Percentiles rank a stretch among this genome's conserved stretches.
Conservation (phyloP, 2,113 vertebrate genomes). For the Peromyscus leucopus region DNA sequence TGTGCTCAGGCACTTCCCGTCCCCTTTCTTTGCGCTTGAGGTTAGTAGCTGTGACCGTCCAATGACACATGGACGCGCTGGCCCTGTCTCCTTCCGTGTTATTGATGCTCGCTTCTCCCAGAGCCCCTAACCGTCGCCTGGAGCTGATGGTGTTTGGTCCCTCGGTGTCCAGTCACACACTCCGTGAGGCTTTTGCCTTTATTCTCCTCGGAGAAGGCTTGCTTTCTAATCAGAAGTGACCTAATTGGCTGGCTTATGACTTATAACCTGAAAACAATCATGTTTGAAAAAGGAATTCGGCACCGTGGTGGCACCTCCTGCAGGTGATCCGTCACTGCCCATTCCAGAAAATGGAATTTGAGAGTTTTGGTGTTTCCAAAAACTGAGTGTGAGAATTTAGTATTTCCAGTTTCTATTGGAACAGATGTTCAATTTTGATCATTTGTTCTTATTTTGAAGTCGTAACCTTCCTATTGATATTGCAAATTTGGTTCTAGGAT, state of each 20-base stretch:
- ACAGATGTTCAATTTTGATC: not conserved
- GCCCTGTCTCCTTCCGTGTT: slow-evolving; percentile 90
- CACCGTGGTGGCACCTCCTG: not conserved
- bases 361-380: slow-evolving; percentile 72
- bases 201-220: slow-evolving; percentile 58
- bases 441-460: not conserved
- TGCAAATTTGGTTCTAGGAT: slow-evolving; percentile 66
- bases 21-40: slow-evolving; percentile 88
- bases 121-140: slow-evolving; percentile 75
- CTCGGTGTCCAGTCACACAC: slow-evolving; percentile 4
- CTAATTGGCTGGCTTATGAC: slow-evolving; percentile 26
- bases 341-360: slow-evolving; percentile 67
- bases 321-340: not conserved
- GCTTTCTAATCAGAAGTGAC: slow-evolving; percentile 66
- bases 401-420: slow-evolving; percentile 64
- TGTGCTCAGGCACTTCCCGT: not conserved
- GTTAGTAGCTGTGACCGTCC: slow-evolving; percentile 90
- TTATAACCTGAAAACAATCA: slow-evolving; percentile 17
- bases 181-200: not conserved
- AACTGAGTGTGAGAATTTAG: slow-evolving; percentile 61
- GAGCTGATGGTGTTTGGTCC: slow-evolving; percentile 78
- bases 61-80: slow-evolving; percentile 89
- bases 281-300: not conserved
- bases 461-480: not conserved
- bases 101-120: slow-evolving; percentile 88